Base-by-base conservation (phyloP, 1,140 invertebrate genomes). In the Drosophila pseudoananassae region DNA sequence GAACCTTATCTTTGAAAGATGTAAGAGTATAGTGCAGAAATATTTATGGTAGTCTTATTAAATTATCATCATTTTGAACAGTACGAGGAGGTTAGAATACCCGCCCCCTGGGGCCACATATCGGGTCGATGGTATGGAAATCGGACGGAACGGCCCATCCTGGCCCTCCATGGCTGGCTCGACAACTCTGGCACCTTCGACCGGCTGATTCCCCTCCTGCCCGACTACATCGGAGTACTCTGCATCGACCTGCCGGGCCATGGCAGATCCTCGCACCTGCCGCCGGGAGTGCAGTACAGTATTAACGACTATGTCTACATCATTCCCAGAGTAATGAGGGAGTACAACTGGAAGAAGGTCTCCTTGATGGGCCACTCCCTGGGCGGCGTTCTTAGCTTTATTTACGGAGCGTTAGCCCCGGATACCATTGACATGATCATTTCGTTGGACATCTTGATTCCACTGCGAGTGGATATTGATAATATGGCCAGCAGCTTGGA, bases 161-260 rank as follows among this genome's bases (percentile, higher is more conserved):
- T 97, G 23, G 93, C 94, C 0, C 60, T 96, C 6, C 96, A 97
- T 83, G 96, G 96, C 1, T 96, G 95, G 95, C 92, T 94, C 91
- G 95, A 95, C 77, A 96, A 96, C 85, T 93, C 95, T 38, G 95
- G 94, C 4, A 94, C 94, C 3, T 97, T 95, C 92, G 95, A 96
- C 89, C 91, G 92, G 2, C 81, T 96, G 17, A 93, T 94, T 23
- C 94, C 95, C 6, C 78, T 94, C 15, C 77, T 96, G 9, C 92
- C 93, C 1, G 88, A 93, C 15, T 92, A 95, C 57, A 72, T 94
- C 6, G 93, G 94, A 4, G 92, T 95, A 36, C 82, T 96, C 2
- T 94, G 95, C 2, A 93, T 96, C 10, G 96, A 96, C 91, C 93
- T 95, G 14, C 95, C 95, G 0, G 95, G 95, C 2, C 96, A 96